Base-by-base conservation (phyloP, 1,140 invertebrate species). In the Drosophila willistoni region DNA sequence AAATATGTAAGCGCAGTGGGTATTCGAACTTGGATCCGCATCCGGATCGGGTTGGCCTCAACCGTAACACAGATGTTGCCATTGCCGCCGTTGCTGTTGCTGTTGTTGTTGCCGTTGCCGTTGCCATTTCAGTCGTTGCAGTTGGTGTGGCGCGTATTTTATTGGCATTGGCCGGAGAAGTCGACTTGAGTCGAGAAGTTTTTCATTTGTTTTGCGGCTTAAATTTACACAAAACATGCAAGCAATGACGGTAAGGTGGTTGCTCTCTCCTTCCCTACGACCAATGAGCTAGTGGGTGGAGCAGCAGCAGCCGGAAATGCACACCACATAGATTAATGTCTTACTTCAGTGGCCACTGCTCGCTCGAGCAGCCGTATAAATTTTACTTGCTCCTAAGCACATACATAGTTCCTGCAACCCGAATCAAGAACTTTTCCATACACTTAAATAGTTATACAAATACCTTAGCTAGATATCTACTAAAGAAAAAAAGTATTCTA, bases 241-340 rank as follows among this genome's bases (percentile, higher is more conserved):
- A 87, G 68, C 73, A 72, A 54, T 72, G 55, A 57, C 73, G 72
- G 56, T 56, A 41, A 44, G 36, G 3, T 0, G 36, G 36, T n/a
- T 3, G 10, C 36, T 39, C 12, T n/a, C 36, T 34, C 33, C 9
- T 7, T 34, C 36, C 36, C 36, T 5, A 3, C 3, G 36, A 3
- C 34, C 36, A 3, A 39, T 44, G 55, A 34, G 17, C 17, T 12
- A 12, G 44, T 51, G n/a, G 34, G 44, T 25, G 64, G 42, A 47
- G 56, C 67, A n/a, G 41, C 67, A n/a, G 41, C 59, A 61, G 55
- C n/a, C 77, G 80, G 84, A 89, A 81, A 42, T 66, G 34, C 19
- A 70, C 56, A 56, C 70, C 67, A 75, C 64, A 42, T 75, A 84
- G 68, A 89, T 84, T 81, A 89, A 89, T 89, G 84, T 89, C 84